Percentiles rank a stretch among this genome's conserved stretches.
These are phyloP conservation scores for Trinorchestia longiramus DNA, from an alignment of 1,140 invertebrate species.

Conservation along the genomic window DNA sequence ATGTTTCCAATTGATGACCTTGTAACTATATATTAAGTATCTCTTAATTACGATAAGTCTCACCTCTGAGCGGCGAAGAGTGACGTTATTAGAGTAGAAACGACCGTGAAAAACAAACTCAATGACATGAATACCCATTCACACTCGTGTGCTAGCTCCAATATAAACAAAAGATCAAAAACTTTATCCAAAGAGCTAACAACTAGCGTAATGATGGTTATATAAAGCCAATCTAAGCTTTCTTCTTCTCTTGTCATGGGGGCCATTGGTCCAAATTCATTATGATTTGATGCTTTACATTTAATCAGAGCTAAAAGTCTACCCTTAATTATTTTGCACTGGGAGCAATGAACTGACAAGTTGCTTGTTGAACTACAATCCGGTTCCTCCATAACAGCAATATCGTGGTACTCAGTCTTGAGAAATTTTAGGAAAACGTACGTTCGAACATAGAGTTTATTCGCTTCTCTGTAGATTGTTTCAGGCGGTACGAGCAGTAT, in stretches of 20 bases:
- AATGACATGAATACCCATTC: background rate
- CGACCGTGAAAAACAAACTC: background rate
- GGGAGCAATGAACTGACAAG: background rate
- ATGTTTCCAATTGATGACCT: no score
- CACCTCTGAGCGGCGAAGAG: slow-evolving; percentile 8
- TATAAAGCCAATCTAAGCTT: slow-evolving; percentile 9
- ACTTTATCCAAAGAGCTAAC: background rate
- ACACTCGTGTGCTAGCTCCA: background rate
- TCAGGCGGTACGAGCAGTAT: background rate
- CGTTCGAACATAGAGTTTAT: background rate
- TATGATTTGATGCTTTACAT: background rate
- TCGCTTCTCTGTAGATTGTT: background rate
- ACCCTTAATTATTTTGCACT: background rate
- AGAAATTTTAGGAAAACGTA: background rate
- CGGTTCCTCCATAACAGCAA: background rate
- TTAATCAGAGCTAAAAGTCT: slow-evolving; percentile 10
- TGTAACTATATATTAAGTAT: background rate
- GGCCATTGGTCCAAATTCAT: background rate
- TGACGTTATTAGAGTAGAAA: background rate
- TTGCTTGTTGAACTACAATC: background rate
- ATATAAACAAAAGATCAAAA: background rate
- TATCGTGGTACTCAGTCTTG: background rate
- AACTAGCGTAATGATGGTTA: slow-evolving; percentile 8
- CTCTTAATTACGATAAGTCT: background rate
- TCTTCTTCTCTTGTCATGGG: slow-evolving; percentile 20